These are phyloP conservation scores for Carpatolechia fugitivella DNA, from an alignment of 2,888 invertebrate genomes.

Conservation along the genomic window DNA sequence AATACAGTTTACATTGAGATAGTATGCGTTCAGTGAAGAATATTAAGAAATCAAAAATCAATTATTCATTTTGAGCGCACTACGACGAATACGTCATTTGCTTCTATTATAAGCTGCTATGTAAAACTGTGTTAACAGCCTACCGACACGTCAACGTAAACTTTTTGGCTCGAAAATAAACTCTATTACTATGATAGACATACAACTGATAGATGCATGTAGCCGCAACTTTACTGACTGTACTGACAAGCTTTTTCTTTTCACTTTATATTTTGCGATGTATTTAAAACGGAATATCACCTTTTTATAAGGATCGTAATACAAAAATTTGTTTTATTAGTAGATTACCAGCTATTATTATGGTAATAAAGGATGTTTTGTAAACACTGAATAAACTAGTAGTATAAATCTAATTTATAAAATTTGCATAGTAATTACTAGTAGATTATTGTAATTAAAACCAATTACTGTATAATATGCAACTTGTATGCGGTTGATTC, in stretches of 20 bases:
- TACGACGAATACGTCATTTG: no score
- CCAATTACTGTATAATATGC: neutral
- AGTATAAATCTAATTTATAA: neutral
- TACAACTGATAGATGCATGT: no score
- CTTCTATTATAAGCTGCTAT: no score
- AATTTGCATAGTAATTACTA: neutral
- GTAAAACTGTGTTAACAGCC: no score
- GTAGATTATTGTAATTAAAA: neutral
- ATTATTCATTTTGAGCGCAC: no score
- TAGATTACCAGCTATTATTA: neutral
- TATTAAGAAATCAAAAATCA: no score
- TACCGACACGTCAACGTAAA: no score
- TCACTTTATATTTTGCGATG: neutral
- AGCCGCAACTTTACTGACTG: no score
- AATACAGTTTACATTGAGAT: no score
- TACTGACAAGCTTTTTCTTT: neutral
- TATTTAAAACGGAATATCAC: neutral
- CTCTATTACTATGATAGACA: no score
- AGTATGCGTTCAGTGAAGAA: neutral
- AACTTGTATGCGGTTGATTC: neutral
- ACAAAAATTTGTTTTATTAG: neutral
- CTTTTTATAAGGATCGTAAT: slow-evolving; percentile 3
- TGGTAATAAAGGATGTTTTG: slow-evolving; percentile 6
- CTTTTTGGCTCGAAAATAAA: no score
- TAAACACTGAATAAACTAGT: neutral